Conservation (phyloP, 2,888 invertebrate species). For the Megamerina dolium region DNA sequence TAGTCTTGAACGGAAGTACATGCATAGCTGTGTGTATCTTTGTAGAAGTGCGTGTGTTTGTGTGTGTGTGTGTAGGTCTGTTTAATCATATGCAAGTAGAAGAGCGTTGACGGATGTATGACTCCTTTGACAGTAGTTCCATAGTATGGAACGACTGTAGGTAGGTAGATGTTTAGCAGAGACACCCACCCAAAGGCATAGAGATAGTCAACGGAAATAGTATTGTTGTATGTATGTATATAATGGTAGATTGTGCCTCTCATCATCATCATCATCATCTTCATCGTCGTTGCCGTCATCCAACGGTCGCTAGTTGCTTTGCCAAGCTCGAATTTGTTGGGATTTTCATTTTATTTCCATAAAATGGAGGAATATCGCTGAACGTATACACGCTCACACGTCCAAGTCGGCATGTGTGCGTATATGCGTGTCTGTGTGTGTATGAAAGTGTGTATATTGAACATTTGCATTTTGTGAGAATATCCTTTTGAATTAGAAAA, state of each 20-base stretch:
- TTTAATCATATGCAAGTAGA: neutral
- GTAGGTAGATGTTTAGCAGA: slow-evolving; percentile 2
- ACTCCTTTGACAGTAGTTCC: too few relatives aligned
- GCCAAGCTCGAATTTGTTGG: too few relatives aligned
- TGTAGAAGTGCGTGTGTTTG: too few relatives aligned
- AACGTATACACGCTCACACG: neutral
- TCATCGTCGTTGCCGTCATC: too few relatives aligned
- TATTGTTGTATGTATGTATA: neutral
- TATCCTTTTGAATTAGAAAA: slow-evolving; percentile 40
- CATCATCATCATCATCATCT: too few relatives aligned
- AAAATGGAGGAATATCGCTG: too few relatives aligned
- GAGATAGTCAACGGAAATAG: neutral
- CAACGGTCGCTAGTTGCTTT: too few relatives aligned
- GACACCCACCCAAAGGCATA: neutral
- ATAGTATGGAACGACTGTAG: too few relatives aligned
- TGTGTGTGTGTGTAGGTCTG: neutral
- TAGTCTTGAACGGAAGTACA: neutral
- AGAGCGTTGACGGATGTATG: neutral
- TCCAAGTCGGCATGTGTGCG: neutral
- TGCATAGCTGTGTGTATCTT: too few relatives aligned
- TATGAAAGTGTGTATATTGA: slow-evolving; percentile 26
- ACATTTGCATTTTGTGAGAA: slow-evolving; percentile 42
- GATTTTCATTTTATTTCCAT: too few relatives aligned
- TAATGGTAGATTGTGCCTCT: too few relatives aligned
- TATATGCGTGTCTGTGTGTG: slow-evolving; percentile 8